Percentiles rank a stretch among this genome's conserved stretches.
Evolutionary conservation across 2,888 invertebrate genomes (phyloP).

Genomic region (Petrolisthes cinctipes): DNA sequence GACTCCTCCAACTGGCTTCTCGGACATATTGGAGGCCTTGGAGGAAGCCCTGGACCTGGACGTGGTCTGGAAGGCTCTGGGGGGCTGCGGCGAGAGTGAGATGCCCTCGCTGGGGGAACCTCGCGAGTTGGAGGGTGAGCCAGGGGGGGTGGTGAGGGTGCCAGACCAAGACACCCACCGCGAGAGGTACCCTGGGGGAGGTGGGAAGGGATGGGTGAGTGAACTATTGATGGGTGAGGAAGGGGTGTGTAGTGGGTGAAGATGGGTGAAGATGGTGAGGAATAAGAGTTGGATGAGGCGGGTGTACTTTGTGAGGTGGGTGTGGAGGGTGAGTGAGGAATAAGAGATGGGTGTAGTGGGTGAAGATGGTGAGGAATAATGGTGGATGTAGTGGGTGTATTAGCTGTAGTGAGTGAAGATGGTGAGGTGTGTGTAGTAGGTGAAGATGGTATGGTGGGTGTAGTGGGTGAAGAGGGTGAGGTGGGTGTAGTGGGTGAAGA

Average conservation of each 20-base stretch:
- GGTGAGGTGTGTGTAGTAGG: not conserved
- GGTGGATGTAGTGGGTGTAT: not conserved
- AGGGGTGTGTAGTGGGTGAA: not conserved
- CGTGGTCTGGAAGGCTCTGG: slow-evolving; percentile 45
- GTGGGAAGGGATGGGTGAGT: not conserved
- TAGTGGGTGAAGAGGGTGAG: not conserved
- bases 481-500: not conserved
- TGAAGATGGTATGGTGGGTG: not conserved
- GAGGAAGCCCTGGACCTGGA: slow-evolving; percentile 62
- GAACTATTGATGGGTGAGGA: not conserved
- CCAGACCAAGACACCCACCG: slow-evolving; percentile 65
- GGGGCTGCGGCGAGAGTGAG: slow-evolving; percentile 63
- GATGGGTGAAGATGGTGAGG: not conserved
- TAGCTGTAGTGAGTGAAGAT: not conserved
- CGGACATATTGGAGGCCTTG: slow-evolving; percentile 59
- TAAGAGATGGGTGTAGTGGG: not conserved
- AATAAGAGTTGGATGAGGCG: not conserved
- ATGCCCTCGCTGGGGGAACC: slow-evolving; percentile 41
- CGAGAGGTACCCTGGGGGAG: slow-evolving; percentile 61
- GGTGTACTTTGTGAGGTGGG: not conserved
- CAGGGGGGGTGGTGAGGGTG: slow-evolving; percentile 42
- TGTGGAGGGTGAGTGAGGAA: not conserved
- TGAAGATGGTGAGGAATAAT: not conserved
- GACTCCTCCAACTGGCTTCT: slow-evolving; percentile 20
- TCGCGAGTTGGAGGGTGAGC: slow-evolving; percentile 48